phyloP scores from a whole-genome alignment of 2,113 vertebrate species.

The Ptilonorhynchus violaceus region DNA sequence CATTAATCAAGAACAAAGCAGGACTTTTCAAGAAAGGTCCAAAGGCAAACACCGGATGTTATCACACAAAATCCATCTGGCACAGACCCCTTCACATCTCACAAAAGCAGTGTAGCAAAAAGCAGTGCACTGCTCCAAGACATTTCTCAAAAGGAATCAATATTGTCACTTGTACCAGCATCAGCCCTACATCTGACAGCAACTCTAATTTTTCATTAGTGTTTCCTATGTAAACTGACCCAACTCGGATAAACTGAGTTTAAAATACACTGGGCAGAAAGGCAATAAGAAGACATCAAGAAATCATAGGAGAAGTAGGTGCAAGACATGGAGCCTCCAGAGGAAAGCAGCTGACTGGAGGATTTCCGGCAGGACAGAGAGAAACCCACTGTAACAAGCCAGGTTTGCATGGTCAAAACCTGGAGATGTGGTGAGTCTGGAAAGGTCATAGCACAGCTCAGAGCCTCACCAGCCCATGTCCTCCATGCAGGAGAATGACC shows the following conservation, averaged over 20 bases:
- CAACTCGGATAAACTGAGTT: neutral
- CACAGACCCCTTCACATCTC: neutral
- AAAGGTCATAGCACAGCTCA: neutral
- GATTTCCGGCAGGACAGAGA: neutral
- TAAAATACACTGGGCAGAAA: neutral
- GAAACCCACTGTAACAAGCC: neutral
- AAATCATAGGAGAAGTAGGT: neutral
- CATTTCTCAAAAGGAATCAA: neutral
- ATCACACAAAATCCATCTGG: neutral
- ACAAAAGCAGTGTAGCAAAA: neutral
- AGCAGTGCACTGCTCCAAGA: neutral
- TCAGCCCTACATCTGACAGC: neutral
- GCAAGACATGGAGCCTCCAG: neutral
- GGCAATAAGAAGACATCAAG: neutral
- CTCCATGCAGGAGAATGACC: neutral
- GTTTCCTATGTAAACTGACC: neutral
- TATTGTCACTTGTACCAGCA: neutral
- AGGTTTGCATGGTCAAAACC: neutral
- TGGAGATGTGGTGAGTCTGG: neutral
- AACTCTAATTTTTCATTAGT: neutral
- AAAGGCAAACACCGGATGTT: neutral
- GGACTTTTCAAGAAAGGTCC: neutral
- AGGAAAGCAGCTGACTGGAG: neutral
- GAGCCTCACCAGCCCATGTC: neutral
- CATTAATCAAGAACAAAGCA: neutral